phyloP scores from a whole-genome alignment of 2,888 invertebrate genomes.

The Athrips mouffetella region DNA sequence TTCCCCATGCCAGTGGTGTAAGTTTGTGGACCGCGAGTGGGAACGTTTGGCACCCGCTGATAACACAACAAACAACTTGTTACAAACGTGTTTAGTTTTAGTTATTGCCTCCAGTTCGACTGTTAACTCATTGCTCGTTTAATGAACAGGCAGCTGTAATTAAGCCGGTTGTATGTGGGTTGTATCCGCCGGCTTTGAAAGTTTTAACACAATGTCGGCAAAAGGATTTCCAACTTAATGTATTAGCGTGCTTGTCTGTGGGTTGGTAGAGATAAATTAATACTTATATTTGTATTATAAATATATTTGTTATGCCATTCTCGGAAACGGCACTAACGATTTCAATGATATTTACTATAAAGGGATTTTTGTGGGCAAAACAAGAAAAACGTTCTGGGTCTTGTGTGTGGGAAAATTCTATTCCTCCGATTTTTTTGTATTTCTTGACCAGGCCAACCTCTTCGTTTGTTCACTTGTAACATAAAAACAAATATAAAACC shows the following conservation, averaged over 20 bases:
- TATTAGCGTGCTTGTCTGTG: not conserved
- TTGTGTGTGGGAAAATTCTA: too few species aligned
- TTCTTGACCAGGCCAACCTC: too few species aligned
- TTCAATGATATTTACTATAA: too few species aligned
- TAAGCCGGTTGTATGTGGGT: conserved; percentile 53
- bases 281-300: too few species aligned
- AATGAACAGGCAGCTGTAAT: conserved; percentile 66
- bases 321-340: too few species aligned
- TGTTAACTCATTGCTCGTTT: conserved; percentile 72
- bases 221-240: not conserved
- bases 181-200: conserved; percentile 27
- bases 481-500: too few species aligned
- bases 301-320: too few species aligned
- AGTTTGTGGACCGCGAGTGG: conserved; percentile 69
- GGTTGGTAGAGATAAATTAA: not conserved
- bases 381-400: too few species aligned
- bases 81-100: conserved; percentile 78
- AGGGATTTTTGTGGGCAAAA: too few species aligned
- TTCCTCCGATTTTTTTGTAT: too few species aligned
- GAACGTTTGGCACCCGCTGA: conserved; percentile 73
- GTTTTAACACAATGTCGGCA: conserved; percentile 18
- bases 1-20: conserved; percentile 33
- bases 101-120: conserved; percentile 74
- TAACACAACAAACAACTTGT: conserved; percentile 78
- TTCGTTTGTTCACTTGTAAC: too few species aligned